phyloP scores from a whole-genome alignment of 92 coral and sea anemone genomes.

The Porites evermanni region DNA sequence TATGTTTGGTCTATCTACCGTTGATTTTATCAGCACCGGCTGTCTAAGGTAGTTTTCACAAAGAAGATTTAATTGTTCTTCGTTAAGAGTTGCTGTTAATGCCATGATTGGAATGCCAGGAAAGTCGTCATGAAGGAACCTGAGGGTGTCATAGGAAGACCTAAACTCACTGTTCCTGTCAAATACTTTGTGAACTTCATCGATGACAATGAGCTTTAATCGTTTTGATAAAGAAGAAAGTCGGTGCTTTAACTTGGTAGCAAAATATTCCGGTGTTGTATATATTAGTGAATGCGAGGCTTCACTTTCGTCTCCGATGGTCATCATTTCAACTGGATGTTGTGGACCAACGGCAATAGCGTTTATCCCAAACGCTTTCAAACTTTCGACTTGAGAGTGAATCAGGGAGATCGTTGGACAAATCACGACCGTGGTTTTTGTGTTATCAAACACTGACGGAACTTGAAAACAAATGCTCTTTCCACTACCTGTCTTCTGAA shows the following conservation, averaged over 20 bases:
- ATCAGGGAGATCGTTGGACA: conserved; percentile 69
- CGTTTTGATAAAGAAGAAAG: neutral
- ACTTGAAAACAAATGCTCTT: conserved; percentile 61
- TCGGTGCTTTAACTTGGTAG: neutral
- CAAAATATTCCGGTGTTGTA: conserved; percentile 56
- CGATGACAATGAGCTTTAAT: conserved; percentile 40
- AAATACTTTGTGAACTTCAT: conserved; percentile 60
- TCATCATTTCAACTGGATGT: conserved; percentile 7
- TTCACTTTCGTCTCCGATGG: neutral
- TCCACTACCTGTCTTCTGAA: conserved; percentile 69
- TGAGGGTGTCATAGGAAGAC: conserved; percentile 20
- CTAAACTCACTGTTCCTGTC: conserved; percentile 50
- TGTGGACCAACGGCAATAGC: conserved; percentile 49
- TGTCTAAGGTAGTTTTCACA: conserved; percentile 17
- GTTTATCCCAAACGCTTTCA: conserved; percentile 26
- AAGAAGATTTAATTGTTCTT: conserved; percentile 14
- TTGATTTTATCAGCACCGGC: conserved; percentile 36
- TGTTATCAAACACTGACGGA: conserved; percentile 48
- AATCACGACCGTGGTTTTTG: conserved; percentile 29
- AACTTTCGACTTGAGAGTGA: conserved; percentile 49
- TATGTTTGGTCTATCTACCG: conserved; percentile 23
- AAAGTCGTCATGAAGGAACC: conserved; percentile 8
- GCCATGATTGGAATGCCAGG: conserved; percentile 47
- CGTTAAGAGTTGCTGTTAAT: conserved; percentile 48
- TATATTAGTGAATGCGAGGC: neutral